Evolutionary conservation across 2,797 vertebrate species (phyloP), one percentile per base, ranked within the genome.

Genomic region (Pseudochirops cupreus): DNA sequence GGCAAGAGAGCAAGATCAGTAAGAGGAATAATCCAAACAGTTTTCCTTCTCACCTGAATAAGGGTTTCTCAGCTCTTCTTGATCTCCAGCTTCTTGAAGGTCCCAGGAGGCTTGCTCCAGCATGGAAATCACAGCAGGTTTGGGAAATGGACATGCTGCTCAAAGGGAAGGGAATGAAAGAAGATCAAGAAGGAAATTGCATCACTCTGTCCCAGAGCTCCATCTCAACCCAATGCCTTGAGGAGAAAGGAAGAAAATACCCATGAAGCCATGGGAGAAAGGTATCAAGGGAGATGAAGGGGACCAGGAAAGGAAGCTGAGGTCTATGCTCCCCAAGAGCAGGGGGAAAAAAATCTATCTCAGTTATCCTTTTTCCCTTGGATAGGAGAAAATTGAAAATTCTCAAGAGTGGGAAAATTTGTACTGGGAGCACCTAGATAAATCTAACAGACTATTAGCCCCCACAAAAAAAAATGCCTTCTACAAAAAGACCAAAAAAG

Each of bases 11-110:
- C 21, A 82, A 9, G 18, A 26, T 26, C 39, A 11, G 21, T 26
- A 82, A 46, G 18, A 74, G 67, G 7, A 82, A 46, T 16, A 46
- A 82, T 26, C 46, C 39, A 46, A 82, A 46, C 33, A 6, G 28
- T 57, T 50, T 58, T 82, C 93, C 93, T 93, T 93, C 96, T 96
- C 94, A 95, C 96, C 96, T 94, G 95, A 46, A 58, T 57, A 90
- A 57, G 90, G 9, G 92, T 54, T 90, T 93, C 50, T 95, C 0
- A 0, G n/a, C 59, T 54, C 31, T 59, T 74, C 58, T 94, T 92
- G 93, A 57, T 93, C 93, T 89, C 74, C 53, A 92, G n/a, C n/a
- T 93, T 90, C 93, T 92, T 0, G 24, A 56, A 74, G 16, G 94
- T 67, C 56, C 87, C 93, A 74, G 0, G 93, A 92, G 52, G 82